Base-by-base conservation (phyloP, 2,888 invertebrate species). In the Sphaerophoria taeniata region DNA sequence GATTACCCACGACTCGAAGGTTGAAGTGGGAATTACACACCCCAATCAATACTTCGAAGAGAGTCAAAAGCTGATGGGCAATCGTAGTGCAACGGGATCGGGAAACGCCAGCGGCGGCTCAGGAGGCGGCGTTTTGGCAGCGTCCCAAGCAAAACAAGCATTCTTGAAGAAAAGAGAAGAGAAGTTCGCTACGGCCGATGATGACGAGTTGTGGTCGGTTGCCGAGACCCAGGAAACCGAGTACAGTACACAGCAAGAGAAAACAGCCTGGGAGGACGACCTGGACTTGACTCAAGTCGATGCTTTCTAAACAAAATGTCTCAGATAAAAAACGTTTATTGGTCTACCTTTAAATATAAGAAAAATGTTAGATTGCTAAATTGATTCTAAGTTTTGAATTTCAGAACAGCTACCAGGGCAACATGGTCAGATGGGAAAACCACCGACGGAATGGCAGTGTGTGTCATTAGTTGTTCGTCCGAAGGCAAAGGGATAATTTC, bases 361-460 rank as follows among this genome's bases (percentile, higher is more conserved):
- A 45, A 34, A 14, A 24, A 2, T 24, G 24, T 24, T 3, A 12
- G 3, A 43, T 7, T 43, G 12, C 43, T 11, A 11, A 12, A 7
- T 7, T 11, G 43, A 36, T 11, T 0, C 33, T 72, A 72, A 6
- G 70, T 47, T 76, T 88, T 90, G 79, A 91, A 91, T 76, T 93
- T 92, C 85, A 98, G 93, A 93, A 98, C 97, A n/a, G 96, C 95
- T 83, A 98, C 93, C 61, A 98, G 93, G 12, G 99, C 95, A 87
- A 99, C 93, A 91, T 99, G 99, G 93, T 99, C 99, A 2, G 98
- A 98, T 0, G 99, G 99, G 91, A 97, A 97, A 3, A 96, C 95
- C 61, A 96, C 93, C 88, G 97, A 98, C 0, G 99, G 99, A 85
- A 99, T 93, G 1, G 97, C 98, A 49, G 92, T 94, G 89, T 97